Evolutionary conservation across 2,888 invertebrate genomes (phyloP).

Genomic region (Panorpa germanica): DNA sequence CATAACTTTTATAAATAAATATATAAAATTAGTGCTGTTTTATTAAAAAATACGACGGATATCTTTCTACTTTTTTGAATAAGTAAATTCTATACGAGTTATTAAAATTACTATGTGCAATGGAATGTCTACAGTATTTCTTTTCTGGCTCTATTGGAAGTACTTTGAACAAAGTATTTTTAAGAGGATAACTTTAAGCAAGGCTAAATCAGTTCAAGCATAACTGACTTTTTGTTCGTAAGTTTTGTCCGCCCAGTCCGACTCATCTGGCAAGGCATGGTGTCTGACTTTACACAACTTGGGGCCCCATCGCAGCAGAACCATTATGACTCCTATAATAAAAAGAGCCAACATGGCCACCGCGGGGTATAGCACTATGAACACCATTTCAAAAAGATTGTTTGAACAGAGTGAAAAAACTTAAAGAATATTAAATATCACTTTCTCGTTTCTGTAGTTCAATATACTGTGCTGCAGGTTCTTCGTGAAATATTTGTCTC

Average conservation of each 20-base stretch:
- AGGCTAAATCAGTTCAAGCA: conserved; percentile 27
- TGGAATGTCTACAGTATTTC: no score
- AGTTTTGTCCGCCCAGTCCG: conserved; percentile 44
- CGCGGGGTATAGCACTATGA: conserved; percentile 62
- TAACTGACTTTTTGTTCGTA: conserved; percentile 45
- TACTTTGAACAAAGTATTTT: no score
- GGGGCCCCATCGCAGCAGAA: conserved; percentile 56
- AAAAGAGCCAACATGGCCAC: conserved; percentile 52
- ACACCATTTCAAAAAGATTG: conserved; percentile 28
- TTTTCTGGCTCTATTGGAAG: no score
- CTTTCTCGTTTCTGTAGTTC: conserved; percentile 64
- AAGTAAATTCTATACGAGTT: no score
- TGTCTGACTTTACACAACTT: conserved; percentile 51
- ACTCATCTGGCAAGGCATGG: conserved; percentile 39
- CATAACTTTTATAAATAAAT: no score
- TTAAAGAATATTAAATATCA: conserved; percentile 59
- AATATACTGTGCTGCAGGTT: conserved; percentile 30
- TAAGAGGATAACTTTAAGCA: no score
- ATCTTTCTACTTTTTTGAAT: no score
- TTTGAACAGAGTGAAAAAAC: conserved; percentile 13
- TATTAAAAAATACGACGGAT: no score
- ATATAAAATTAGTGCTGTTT: no score
- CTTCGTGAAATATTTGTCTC: conserved; percentile 21
- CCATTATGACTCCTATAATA: conserved; percentile 52
- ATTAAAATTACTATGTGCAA: no score